These are phyloP conservation scores for Oscheius sp. DNA, from an alignment of 2,888 invertebrate species.

Conservation along the genomic window DNA sequence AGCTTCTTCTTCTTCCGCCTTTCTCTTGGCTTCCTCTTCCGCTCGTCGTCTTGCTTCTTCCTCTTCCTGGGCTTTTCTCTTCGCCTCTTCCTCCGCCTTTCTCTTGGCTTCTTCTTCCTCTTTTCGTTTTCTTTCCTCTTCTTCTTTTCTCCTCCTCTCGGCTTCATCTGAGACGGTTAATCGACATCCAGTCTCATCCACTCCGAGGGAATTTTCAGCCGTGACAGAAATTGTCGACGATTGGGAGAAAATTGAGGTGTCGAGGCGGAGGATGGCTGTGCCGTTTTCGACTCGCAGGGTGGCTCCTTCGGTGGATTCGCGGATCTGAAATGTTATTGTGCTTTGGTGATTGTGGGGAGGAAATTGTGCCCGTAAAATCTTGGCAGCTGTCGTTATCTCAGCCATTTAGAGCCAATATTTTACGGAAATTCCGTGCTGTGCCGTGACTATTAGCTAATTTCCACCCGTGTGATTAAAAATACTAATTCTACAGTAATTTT, in stretches of 20 bases:
- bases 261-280: slow-evolving; percentile 61
- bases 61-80: not conserved
- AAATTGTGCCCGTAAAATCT: too few species aligned
- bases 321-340: slow-evolving; percentile 41
- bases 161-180: slow-evolving; percentile 55
- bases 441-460: not conserved
- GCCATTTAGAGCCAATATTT: not conserved
- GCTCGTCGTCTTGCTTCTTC: slow-evolving; percentile 11
- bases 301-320: slow-evolving; percentile 64
- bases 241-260: slow-evolving; percentile 48
- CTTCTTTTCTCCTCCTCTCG: slow-evolving; percentile 74
- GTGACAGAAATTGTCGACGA: slow-evolving; percentile 59
- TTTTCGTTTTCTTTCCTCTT: slow-evolving; percentile 70
- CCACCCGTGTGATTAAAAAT: too few species aligned
- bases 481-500: not conserved
- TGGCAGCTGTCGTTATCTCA: too few species aligned
- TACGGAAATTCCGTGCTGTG: not conserved
- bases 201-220: slow-evolving; percentile 66
- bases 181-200: slow-evolving; percentile 65
- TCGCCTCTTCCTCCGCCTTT: slow-evolving; percentile 78
- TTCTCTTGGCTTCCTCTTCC: slow-evolving; percentile 21
- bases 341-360: not conserved
- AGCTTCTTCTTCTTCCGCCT: slow-evolving; percentile 18
- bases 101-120: slow-evolving; percentile 73
- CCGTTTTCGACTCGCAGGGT: slow-evolving; percentile 55